Base-by-base conservation (phyloP, 2,888 invertebrate genomes). In the Microctonus brassicae region DNA sequence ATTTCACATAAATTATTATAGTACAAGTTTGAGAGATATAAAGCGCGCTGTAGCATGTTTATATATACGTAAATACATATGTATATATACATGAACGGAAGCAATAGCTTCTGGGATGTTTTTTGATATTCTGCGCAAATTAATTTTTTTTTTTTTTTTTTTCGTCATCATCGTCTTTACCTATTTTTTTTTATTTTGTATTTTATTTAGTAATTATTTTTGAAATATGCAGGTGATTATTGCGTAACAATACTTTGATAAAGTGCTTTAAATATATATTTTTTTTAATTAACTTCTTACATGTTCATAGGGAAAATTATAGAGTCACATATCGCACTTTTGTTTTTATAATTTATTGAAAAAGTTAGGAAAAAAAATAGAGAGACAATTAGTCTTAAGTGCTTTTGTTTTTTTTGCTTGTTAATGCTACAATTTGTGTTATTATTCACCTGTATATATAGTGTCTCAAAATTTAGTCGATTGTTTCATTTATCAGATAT, bases 391-490 rank as follows among this genome's bases (percentile, higher is more conserved):
- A 24, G 11, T 24, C 55, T 24, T 55, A 55, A 24, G 5, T 24
- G 55, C 24, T 26, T 24, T 3, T 24, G 13, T 10, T 24, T 39
- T 24, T 39, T 39, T 62, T 24, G 24, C 39, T 39, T 2, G 5
- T 13, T 33, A 20, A 24, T 62, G 22, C 24, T 26, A 22, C 5
- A 17, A 60, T 34, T 60, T n/a, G 10, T 62, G 22, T 62, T 34
- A 29, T 29, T 29, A 20, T 47, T 47, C 7, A 47, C 17, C 6
- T 47, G 5, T 17, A 47, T 47, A 47, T 47, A 20, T 60, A 17
- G n/a, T 60, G 34, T 34, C 62, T 13, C 24, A 62, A n/a, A 42
- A 62, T 62, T 36, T 13, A 62, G 22, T n/a, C 26, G 36, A n/a
- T 47, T n/a, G 17, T 17, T 60, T 22, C 20, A 60, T 34, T 60